Base-by-base conservation (phyloP, 2,888 invertebrate species). In the Temnothorax unifasciatus region DNA sequence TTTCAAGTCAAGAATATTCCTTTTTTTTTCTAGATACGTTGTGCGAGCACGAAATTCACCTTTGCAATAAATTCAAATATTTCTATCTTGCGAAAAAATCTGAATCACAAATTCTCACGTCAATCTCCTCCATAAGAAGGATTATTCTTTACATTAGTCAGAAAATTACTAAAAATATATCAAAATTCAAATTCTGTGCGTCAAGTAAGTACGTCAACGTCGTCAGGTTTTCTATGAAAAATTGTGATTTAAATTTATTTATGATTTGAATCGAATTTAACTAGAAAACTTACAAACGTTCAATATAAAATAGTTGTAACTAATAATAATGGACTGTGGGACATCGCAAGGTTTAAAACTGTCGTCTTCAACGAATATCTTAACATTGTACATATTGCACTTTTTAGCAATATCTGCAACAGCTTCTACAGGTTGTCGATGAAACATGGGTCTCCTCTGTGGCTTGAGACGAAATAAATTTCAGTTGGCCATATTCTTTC, bases 151-250 rank as follows among this genome's bases (percentile, higher is more conserved):
- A 6, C 6, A 34, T 34, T 34, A 34, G 6, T 8, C 34, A 71
- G 6, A 74, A n/a, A 74, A 74, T 18, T 59, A 59, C 0, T 11
- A 38, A n/a, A 41, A n/a, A 74, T 74, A 54, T 73, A 29, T 44
- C 2, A 61, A 74, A 57, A 74, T 13, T 41, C 13, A 29, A 61
- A 29, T 44, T 44, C 3, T 29, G 15, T 47, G 18, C 5, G n/a
- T 41, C 5, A 47, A 68, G 2, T 25, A 66, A 29, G 29, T 29
- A 29, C 29, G 3, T 29, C 29, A 29, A 13, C 15, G 3, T 44
- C 5, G 11, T 73, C 18, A 41, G 57, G 13, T 59, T 73, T 57
- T 25, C 11, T 34, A 38, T 64, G 11, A 57, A 73, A 73, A 57
- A 54, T 54, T 34, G 15, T 3, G 6, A 71, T 52, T 52, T 25